Conservation (phyloP, 2,888 invertebrate genomes). For the Cheilosia vernalis region DNA sequence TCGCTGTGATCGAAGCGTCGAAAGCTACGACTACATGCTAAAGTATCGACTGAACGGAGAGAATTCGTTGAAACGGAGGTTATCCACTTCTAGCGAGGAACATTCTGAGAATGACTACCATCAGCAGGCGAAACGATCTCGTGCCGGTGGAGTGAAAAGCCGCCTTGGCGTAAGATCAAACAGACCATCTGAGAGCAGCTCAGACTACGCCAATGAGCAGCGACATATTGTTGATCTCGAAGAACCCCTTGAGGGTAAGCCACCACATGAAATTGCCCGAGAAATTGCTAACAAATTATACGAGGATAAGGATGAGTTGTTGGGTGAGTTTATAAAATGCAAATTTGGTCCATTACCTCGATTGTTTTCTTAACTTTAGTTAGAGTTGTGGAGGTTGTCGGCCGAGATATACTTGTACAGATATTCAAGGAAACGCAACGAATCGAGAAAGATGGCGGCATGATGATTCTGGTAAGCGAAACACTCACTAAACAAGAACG, state of each 20-base stretch:
- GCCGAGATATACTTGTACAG: slow-evolving; percentile 89
- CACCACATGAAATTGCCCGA: slow-evolving; percentile 84
- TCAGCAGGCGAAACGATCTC: slow-evolving; percentile 79
- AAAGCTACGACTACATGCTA: slow-evolving; percentile 90
- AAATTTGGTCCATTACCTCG: neutral
- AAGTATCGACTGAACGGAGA: slow-evolving; percentile 86
- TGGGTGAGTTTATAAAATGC: slow-evolving; percentile 85
- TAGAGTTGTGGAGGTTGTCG: slow-evolving; percentile 88
- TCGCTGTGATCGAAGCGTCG: slow-evolving; percentile 88
- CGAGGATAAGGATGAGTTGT: slow-evolving; percentile 89
- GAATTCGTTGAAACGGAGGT: slow-evolving; percentile 80
- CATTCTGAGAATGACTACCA: slow-evolving; percentile 79
- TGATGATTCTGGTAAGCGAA: slow-evolving; percentile 89
- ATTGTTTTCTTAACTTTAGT: slow-evolving; percentile 83
- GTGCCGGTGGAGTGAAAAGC: slow-evolving; percentile 77
- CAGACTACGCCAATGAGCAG: slow-evolving; percentile 84
- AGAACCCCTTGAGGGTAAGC: slow-evolving; percentile 80
- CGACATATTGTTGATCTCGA: slow-evolving; percentile 86
- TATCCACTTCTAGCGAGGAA: slow-evolving; percentile 80
- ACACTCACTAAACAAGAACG: accelerated
- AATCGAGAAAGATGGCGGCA: slow-evolving; percentile 93
- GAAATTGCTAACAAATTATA: slow-evolving; percentile 90
- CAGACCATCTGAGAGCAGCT: slow-evolving; percentile 81
- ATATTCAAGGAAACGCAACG: slow-evolving; percentile 91
- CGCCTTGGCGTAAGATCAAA: slow-evolving; percentile 78